Percentiles rank a stretch among this genome's conserved stretches.
Conservation (phyloP, 2,888 invertebrate species). For the Clunio marinus region DNA sequence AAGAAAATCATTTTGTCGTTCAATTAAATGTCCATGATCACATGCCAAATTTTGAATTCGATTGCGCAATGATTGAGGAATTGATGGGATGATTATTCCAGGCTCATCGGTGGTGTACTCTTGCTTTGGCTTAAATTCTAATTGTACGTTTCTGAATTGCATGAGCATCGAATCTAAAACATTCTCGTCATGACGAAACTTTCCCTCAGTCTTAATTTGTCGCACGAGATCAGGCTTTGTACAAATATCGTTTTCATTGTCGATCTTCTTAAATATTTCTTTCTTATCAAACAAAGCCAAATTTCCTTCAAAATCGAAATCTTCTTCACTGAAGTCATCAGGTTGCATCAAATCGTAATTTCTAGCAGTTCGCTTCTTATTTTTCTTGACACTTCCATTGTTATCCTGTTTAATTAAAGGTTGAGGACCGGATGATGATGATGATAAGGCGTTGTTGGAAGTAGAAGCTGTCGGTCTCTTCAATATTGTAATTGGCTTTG, state of each 20-base stretch:
- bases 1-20: constrained; percentile 68
- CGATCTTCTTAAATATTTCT: constrained; percentile 72
- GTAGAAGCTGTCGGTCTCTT: neutral
- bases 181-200: constrained; percentile 82
- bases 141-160: constrained; percentile 25
- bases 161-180: constrained; percentile 57
- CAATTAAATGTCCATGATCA: constrained; percentile 61
- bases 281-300: constrained; percentile 85
- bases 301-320: constrained; percentile 94
- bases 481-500: constrained; percentile 24
- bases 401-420: constrained; percentile 50
- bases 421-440: neutral
- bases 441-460: neutral
- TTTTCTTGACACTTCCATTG: constrained; percentile 51
- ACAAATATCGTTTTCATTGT: constrained; percentile 49
- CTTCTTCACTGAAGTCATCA: constrained; percentile 54
- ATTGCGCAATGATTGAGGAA: constrained; percentile 61
- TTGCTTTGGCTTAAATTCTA: constrained; percentile 38
- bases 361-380: constrained; percentile 9
- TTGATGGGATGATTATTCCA: constrained; percentile 74
- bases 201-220: constrained; percentile 47
- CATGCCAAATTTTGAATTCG: constrained; percentile 67
- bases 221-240: constrained; percentile 60
- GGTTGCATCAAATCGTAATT: constrained; percentile 32
- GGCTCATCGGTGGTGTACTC: constrained; percentile 56